These are phyloP conservation scores for Pelmatolapia mariae DNA, from an alignment of 2,113 vertebrate species.

Conservation along the genomic window DNA sequence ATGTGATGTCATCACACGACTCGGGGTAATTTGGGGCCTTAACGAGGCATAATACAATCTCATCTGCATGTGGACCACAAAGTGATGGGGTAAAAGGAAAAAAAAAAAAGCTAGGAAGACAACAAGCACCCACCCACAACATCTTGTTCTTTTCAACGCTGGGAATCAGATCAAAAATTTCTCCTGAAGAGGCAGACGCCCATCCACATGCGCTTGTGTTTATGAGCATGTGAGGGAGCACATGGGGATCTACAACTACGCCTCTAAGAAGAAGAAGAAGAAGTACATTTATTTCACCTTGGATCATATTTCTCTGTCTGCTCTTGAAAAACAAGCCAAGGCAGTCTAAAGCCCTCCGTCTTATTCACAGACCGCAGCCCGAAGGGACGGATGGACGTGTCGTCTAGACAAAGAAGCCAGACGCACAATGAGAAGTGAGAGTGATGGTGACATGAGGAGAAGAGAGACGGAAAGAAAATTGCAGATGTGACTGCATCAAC, in stretches of 20 bases:
- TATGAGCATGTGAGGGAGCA: background rate
- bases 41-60: constrained; percentile 16
- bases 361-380: constrained; percentile 33
- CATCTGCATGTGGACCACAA: background rate
- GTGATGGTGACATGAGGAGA: constrained; percentile 35
- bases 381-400: constrained; percentile 47
- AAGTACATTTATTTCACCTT: constrained; percentile 24
- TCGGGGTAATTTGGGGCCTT: background rate
- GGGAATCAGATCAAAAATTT: constrained; percentile 32
- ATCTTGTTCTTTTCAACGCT: constrained; percentile 42
- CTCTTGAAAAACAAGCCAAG: constrained; percentile 32
- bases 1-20: background rate
- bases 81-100: background rate
- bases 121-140: constrained; percentile 33
- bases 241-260: background rate
- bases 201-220: background rate
- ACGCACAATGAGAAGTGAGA: constrained; percentile 32
- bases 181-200: constrained; percentile 20
- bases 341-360: constrained; percentile 4
- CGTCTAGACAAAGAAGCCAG: constrained; percentile 55
- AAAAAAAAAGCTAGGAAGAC: background rate
- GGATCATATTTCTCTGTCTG: constrained; percentile 29
- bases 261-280: background rate
- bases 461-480: constrained; percentile 36
- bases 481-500: constrained; percentile 55